Conservation (phyloP, 2,113 vertebrate species). For the Bubo scandiacus region DNA sequence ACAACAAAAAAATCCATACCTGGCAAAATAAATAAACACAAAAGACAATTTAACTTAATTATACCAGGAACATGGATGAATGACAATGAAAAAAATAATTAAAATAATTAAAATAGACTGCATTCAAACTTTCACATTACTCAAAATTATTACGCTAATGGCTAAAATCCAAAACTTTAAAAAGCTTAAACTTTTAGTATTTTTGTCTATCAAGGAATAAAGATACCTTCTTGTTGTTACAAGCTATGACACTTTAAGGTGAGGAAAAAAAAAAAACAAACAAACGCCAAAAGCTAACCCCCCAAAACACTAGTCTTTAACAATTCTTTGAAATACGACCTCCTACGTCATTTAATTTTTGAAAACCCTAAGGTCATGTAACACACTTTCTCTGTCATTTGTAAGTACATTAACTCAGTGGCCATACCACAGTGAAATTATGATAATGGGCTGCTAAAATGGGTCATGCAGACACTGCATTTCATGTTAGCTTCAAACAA, state of each 20-base stretch:
- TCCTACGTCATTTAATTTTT: conserved; percentile 86
- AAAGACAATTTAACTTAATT: neutral
- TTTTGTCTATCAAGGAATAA: conserved; percentile 63
- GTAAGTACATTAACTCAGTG: conserved; percentile 90
- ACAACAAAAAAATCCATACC: neutral
- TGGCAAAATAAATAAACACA: neutral
- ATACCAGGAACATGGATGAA: neutral
- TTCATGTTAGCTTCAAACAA: conserved; percentile 83
- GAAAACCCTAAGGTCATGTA: conserved; percentile 89
- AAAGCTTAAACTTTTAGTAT: conserved; percentile 37
- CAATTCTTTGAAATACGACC: conserved; percentile 80
- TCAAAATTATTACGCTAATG: conserved; percentile 48
- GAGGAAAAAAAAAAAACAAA: neutral
- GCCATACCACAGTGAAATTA: conserved; percentile 86
- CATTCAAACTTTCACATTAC: neutral
- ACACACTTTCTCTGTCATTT: conserved; percentile 91
- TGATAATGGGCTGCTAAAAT: conserved; percentile 90
- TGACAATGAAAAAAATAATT: neutral
- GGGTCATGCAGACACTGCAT: conserved; percentile 83
- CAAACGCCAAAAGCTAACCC: neutral
- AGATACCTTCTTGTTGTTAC: conserved; percentile 44
- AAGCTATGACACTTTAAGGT: conserved; percentile 31
- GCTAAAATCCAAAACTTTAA: conserved; percentile 46
- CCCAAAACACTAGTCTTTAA: conserved; percentile 59
- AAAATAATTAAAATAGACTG: neutral